phyloP scores from a whole-genome alignment of 2,113 vertebrate species.

The Sorex fumeus region DNA sequence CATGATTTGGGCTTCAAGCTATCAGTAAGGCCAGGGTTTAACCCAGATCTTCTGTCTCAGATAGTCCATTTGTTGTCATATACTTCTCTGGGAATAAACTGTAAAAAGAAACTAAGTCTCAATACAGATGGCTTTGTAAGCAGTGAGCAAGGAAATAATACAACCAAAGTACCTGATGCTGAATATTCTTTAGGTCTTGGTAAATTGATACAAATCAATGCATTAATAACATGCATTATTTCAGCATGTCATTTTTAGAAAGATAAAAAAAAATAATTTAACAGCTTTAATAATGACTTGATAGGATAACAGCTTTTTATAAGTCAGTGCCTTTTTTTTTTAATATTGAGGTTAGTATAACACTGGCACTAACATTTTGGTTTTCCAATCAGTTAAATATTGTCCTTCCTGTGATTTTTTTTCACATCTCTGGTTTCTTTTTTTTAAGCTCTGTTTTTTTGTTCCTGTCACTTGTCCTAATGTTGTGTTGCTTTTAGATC shows the following conservation, averaged over 20 bases:
- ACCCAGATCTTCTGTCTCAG: background rate
- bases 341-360: background rate
- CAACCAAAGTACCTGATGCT: background rate
- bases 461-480: background rate
- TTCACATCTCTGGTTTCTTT: background rate
- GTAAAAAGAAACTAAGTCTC: background rate
- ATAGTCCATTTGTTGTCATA: background rate
- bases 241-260: constrained; percentile 38
- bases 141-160: background rate
- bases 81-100: background rate
- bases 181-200: background rate
- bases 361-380: background rate
- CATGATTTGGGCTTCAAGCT: background rate
- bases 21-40: background rate
- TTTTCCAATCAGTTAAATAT: constrained; percentile 11
- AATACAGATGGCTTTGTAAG: background rate
- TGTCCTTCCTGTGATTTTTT: background rate
- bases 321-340: background rate
- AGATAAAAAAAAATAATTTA: constrained; percentile 34
- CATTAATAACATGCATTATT: background rate
- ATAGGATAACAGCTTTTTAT: background rate
- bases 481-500: background rate
- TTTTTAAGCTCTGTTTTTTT: background rate
- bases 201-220: constrained; percentile 20
- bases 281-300: constrained; percentile 3